phyloP scores from a whole-genome alignment of 2,113 vertebrate genomes.

The Grammomys dolichurus region DNA sequence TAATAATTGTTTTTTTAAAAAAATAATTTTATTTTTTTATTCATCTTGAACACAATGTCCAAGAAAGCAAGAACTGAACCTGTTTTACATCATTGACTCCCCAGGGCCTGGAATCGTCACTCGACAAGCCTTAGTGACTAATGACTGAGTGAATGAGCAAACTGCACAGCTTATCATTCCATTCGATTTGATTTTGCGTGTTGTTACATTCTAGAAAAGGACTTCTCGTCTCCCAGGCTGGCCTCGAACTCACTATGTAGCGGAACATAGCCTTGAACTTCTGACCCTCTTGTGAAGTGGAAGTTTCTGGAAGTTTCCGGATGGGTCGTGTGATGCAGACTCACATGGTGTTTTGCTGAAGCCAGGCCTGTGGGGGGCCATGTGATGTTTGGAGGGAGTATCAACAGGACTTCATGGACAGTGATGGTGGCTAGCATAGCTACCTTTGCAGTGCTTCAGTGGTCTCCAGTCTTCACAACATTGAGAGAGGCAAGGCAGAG shows the following conservation, averaged over 20 bases:
- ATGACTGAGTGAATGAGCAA: not conserved
- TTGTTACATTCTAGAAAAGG: not conserved
- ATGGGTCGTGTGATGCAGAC: no score
- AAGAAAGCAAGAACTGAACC: not conserved
- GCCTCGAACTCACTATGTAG: not conserved
- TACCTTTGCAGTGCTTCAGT: no score
- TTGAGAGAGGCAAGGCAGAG: no score
- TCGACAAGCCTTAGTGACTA: not conserved
- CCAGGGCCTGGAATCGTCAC: not conserved
- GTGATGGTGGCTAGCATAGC: no score
- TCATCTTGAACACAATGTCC: conserved; percentile 16
- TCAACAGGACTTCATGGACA: no score
- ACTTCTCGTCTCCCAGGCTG: not conserved
- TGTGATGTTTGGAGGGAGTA: no score
- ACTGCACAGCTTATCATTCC: no score
- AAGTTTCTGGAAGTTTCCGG: no score
- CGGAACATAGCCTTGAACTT: not conserved
- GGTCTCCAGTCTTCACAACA: no score
- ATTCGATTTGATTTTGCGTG: not conserved
- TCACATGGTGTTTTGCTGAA: no score
- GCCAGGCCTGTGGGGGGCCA: no score
- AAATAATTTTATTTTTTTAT: not conserved
- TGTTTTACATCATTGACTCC: not conserved
- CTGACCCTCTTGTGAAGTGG: not conserved
- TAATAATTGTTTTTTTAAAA: not conserved